Percentiles rank a stretch among this genome's conserved stretches.
These are phyloP conservation scores for Hydropsyche betteni DNA, from an alignment of 2,888 invertebrate species.

Conservation along the genomic window DNA sequence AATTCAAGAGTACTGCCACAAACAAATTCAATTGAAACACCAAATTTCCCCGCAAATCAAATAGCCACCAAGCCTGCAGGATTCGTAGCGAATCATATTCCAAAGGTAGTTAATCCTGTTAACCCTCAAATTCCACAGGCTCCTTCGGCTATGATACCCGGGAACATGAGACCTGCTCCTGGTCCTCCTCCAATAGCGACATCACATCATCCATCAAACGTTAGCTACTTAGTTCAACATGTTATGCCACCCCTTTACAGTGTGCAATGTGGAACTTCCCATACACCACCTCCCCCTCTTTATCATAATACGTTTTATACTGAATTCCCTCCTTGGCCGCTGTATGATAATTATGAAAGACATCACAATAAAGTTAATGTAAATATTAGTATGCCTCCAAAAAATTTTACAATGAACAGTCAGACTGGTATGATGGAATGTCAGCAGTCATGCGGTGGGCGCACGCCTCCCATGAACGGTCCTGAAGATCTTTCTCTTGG, in stretches of 20 bases:
- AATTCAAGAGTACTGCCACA: background rate
- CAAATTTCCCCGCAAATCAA: slow-evolving; percentile 31
- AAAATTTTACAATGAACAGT: slow-evolving; percentile 60
- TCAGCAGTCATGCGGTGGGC: slow-evolving; percentile 55
- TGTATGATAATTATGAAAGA: slow-evolving; percentile 60
- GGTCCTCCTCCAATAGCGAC: slow-evolving; percentile 50
- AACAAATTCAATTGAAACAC: background rate
- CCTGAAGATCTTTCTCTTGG: slow-evolving; percentile 3
- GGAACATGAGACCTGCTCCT: slow-evolving; percentile 49
- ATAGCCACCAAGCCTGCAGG: background rate
- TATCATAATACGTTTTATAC: slow-evolving; percentile 61
- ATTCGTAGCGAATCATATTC: slow-evolving; percentile 35
- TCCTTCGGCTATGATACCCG: slow-evolving; percentile 53
- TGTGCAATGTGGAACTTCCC: slow-evolving; percentile 52
- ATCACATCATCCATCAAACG: slow-evolving; percentile 58
- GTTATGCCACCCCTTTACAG: slow-evolving; percentile 58
- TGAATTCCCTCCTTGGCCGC: slow-evolving; percentile 61
- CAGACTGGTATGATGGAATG: slow-evolving; percentile 57
- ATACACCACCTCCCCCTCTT: slow-evolving; percentile 53
- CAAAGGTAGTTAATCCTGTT: slow-evolving; percentile 23
- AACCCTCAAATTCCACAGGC: slow-evolving; percentile 52
- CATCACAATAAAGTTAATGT: slow-evolving; percentile 60
- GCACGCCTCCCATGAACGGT: background rate
- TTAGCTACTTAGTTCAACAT: slow-evolving; percentile 63
- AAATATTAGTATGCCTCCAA: slow-evolving; percentile 62